Evolutionary conservation across 2,888 invertebrate species (phyloP), one percentile per base, ranked within the genome.

Genomic region (Linnaemya tessellans): DNA sequence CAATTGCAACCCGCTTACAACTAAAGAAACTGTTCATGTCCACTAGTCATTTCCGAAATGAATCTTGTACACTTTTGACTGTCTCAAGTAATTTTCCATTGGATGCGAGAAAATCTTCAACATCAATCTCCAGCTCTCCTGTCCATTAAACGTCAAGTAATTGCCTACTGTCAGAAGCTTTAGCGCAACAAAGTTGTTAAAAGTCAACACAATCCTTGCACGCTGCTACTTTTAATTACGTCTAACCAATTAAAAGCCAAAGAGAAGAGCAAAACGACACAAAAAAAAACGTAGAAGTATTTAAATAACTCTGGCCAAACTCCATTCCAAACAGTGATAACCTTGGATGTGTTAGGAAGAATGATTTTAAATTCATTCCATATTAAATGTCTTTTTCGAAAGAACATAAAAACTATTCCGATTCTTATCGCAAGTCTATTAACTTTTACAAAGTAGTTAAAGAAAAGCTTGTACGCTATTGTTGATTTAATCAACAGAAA

Each of bases 401-500:
- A 41, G 11, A 81, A 75, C 51, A 62, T 46, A 68, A 75, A 68
- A 74, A 74, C 41, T 74, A 75, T 75, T 75, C 30, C 60, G 74
- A 81, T 81, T 51, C 43, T 81, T 81, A 81, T 81, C 81, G 60
- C 18, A n/a, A 75, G 74, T 81, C 81, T 81, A 81, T 81, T 81
- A 81, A 81, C 74, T 81, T 64, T 75, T 75, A 75, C 74, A 81
- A 81, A 81, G 81, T 81, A 81, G 81, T 81, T 81, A 62, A 81
- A 62, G 81, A 74, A 81, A 81, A 75, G 68, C 81, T 81, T 75
- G 81, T 68, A 74, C 41, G 51, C 73, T 78, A n/a, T n/a, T 80
- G 84, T 78, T 81, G 84, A 84, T 84, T 81, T 80, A 84, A 84
- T 81, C 84, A 84, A 81, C 74, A 67, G 30, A 41, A 70, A 79